Percentiles rank a stretch among this genome's conserved stretches.
Conservation (phyloP, 2,113 vertebrate species). For the Paratilapia polleni region DNA sequence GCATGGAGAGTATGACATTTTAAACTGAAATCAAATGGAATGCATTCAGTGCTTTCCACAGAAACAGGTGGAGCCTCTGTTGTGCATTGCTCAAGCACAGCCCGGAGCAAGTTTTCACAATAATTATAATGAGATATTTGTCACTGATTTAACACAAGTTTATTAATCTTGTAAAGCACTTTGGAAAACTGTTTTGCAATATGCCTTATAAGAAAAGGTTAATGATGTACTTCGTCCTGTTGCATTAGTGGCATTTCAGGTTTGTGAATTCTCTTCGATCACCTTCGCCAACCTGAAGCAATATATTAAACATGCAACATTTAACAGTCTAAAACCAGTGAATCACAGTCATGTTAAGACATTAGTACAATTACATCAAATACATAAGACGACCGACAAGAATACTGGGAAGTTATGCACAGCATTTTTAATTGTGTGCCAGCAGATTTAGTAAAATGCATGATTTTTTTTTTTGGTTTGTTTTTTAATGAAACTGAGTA, state of each 20-base stretch:
- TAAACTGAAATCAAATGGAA: background rate
- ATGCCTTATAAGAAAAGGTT: slow-evolving; percentile 27
- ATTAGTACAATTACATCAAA: slow-evolving; percentile 18
- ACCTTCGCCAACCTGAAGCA: background rate
- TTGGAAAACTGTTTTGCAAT: slow-evolving; percentile 6
- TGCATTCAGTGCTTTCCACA: background rate
- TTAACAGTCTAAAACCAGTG: background rate
- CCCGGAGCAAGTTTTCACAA: slow-evolving; percentile 17
- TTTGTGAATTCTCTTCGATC: background rate
- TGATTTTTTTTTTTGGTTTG: background rate
- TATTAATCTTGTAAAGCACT: slow-evolving; percentile 19
- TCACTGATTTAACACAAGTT: slow-evolving; percentile 21
- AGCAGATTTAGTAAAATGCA: background rate
- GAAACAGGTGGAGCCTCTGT: slow-evolving; percentile 7
- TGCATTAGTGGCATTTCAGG: slow-evolving; percentile 18
- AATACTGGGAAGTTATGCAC: background rate
- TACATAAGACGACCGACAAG: background rate
- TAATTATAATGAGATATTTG: slow-evolving; percentile 16
- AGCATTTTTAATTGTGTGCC: background rate
- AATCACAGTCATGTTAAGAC: slow-evolving; percentile 11
- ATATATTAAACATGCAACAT: background rate
- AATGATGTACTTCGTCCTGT: slow-evolving; percentile 38
- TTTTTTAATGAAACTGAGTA: background rate
- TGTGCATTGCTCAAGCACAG: background rate
- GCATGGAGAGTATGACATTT: background rate